phyloP scores from a whole-genome alignment of 2,113 vertebrate species.

The Charadrius vociferus region DNA sequence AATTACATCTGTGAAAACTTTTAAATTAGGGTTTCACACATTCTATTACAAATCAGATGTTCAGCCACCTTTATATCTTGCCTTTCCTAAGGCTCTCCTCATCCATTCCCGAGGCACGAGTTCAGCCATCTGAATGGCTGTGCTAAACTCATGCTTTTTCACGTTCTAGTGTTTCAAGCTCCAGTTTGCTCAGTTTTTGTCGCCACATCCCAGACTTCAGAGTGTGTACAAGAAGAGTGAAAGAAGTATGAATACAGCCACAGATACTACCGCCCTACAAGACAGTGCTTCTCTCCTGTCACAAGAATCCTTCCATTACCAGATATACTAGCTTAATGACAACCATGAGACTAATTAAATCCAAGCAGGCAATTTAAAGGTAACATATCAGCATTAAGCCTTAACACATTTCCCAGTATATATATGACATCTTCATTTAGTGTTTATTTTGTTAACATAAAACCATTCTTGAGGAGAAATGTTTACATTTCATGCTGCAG shows the following conservation, averaged over 20 bases:
- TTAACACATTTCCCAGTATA: background rate
- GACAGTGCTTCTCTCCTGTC: fast-evolving
- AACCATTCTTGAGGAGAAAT: background rate
- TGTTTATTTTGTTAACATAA: background rate
- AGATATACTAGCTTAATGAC: background rate
- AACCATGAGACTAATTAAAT: background rate
- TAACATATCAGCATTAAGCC: background rate
- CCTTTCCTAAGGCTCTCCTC: background rate
- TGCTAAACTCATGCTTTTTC: background rate
- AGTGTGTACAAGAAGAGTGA: background rate
- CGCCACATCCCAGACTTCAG: background rate
- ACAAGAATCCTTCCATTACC: background rate
- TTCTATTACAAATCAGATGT: background rate
- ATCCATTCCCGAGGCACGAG: background rate
- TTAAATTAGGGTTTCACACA: background rate
- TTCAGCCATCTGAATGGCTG: background rate
- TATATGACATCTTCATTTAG: background rate
- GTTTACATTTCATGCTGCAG: background rate
- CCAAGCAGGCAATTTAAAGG: background rate
- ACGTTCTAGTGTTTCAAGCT: background rate
- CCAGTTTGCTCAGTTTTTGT: background rate
- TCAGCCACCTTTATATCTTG: background rate
- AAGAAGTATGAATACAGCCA: background rate
- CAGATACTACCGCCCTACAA: background rate
- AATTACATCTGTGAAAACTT: background rate